Conservation (phyloP, 2,888 invertebrate genomes). For the Brachycybe producta region DNA sequence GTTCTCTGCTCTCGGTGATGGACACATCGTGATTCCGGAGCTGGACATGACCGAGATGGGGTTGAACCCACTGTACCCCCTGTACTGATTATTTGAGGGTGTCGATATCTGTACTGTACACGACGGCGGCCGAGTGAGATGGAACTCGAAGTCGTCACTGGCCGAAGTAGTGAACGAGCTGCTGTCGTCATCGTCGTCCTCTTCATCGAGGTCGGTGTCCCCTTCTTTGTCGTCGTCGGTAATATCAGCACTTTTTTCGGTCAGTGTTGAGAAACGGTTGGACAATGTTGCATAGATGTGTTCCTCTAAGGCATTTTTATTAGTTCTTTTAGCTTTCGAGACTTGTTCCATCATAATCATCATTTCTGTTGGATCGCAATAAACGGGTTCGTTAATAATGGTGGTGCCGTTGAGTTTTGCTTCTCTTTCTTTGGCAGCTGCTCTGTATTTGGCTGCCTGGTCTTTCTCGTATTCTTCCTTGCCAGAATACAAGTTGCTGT, state of each 20-base stretch:
- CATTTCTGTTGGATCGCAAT: constrained; percentile 14
- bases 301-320: constrained; percentile 29
- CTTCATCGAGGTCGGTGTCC: constrained; percentile 18
- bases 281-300: constrained; percentile 36
- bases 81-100: too few species aligned
- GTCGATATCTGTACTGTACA: too few species aligned
- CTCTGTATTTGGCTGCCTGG: not conserved
- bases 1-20: too few species aligned
- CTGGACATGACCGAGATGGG: too few species aligned
- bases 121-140: constrained; percentile 22
- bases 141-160: constrained; percentile 48
- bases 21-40: too few species aligned
- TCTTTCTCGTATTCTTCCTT: not conserved
- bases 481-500: not conserved
- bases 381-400: constrained; percentile 9
- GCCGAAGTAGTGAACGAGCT: constrained; percentile 50
- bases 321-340: not conserved
- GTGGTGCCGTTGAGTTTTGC: not conserved
- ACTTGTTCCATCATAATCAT: not conserved
- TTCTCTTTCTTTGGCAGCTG: not conserved
- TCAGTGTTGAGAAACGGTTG: constrained; percentile 17
- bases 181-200: constrained; percentile 21
- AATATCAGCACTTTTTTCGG: too few species aligned
- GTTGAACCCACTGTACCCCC: too few species aligned
- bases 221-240: not conserved